Conservation (phyloP, 2,888 invertebrate genomes). For the Fissipunctia ypsillon region DNA sequence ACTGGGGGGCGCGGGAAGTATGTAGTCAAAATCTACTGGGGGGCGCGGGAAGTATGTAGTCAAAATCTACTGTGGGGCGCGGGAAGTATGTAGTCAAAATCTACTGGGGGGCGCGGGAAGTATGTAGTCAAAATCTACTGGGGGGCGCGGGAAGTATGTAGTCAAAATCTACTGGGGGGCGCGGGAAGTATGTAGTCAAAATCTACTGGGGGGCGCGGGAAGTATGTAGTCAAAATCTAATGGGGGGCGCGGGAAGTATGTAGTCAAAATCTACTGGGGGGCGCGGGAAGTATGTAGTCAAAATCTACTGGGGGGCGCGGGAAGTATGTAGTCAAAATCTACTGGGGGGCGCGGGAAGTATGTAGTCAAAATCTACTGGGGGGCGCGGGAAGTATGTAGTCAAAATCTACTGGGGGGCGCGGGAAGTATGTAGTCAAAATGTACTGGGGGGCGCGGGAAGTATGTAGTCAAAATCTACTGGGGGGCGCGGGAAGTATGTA, state of each 20-base stretch:
- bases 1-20: background rate
- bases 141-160: background rate
- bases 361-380: background rate
- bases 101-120: background rate
- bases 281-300: background rate
- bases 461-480: background rate
- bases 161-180: background rate
- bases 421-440: background rate
- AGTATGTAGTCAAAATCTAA: background rate
- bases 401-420: background rate
- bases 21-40: background rate
- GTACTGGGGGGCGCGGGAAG: background rate
- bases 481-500: background rate
- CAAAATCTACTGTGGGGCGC: background rate
- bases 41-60: background rate
- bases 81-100: background rate
- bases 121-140: background rate
- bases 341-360: background rate
- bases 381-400: background rate
- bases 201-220: background rate
- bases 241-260: background rate
- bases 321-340: background rate
- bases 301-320: background rate
- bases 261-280: background rate
- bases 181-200: background rate